These are phyloP conservation scores for Blastobasis adustella DNA, from an alignment of 2,888 invertebrate species.

Conservation along the genomic window DNA sequence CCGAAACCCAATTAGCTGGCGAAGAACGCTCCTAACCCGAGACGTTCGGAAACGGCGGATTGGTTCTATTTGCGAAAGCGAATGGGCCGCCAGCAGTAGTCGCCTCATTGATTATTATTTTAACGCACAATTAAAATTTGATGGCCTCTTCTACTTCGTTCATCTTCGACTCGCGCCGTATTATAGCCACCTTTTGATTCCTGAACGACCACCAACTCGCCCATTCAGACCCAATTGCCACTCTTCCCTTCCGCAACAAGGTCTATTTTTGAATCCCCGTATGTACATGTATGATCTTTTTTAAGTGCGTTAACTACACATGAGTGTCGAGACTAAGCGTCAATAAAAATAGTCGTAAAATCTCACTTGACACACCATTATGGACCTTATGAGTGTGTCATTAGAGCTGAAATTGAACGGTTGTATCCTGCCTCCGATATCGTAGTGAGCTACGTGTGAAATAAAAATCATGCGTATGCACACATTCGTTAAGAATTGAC, in stretches of 20 bases:
- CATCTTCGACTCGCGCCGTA: conserved; percentile 59
- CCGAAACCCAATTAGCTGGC: conserved; percentile 39
- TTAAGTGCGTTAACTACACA: conserved; percentile 47
- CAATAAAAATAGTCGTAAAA: conserved; percentile 73
- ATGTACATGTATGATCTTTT: conserved; percentile 39
- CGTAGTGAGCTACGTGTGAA: conserved; percentile 60
- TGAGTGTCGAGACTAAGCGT: conserved; percentile 69
- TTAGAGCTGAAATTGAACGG: conserved; percentile 30
- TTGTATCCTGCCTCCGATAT: conserved; percentile 29
- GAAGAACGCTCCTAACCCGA: conserved; percentile 16
- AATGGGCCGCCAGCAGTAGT: conserved; percentile 45
- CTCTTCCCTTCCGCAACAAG: conserved; percentile 26
- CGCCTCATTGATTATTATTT: conserved; percentile 73
- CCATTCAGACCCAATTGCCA: conserved; percentile 14
- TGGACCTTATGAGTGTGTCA: conserved; percentile 26
- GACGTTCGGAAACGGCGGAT: conserved; percentile 21
- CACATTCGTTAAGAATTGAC: conserved; percentile 75
- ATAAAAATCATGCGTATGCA: conserved; percentile 73
- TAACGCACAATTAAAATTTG: conserved; percentile 74
- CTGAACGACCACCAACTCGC: conserved; percentile 11
- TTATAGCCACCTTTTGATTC: conserved; percentile 27
- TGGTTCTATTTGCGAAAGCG: conserved; percentile 50
- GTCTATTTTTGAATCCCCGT: conserved; percentile 28
- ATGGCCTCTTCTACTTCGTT: conserved; percentile 68
- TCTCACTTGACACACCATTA: conserved; percentile 24